Evolutionary conservation across 35 echinoderm and acorn worm genomes (phyloP).

Genomic region (Hemicentrotus pulcherrimus): DNA sequence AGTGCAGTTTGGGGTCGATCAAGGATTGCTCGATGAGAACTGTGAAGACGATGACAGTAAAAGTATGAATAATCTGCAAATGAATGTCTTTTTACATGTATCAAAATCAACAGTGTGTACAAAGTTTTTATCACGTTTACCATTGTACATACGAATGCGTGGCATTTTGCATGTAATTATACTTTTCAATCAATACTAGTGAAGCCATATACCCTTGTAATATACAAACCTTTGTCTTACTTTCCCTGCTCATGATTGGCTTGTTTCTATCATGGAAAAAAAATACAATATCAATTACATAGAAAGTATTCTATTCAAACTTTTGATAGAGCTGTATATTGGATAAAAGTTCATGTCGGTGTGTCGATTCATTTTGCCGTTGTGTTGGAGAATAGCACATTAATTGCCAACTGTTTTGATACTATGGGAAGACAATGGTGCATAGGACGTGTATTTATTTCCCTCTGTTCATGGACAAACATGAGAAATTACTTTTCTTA

Average conservation of each 20-base stretch:
- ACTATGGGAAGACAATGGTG: neutral
- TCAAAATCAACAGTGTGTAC: slow-evolving; percentile 18
- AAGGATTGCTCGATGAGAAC: neutral
- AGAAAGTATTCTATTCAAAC: neutral
- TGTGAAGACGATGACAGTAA: neutral
- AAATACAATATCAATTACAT: neutral
- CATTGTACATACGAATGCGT: neutral
- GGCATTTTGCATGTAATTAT: neutral
- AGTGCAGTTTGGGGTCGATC: neutral
- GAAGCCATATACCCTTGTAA: neutral
- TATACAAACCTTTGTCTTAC: slow-evolving; percentile 19
- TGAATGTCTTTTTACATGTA: slow-evolving; percentile 19
- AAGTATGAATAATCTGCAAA: neutral
- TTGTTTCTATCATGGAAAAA: neutral
- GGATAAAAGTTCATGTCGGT: neutral
- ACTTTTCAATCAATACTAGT: slow-evolving; percentile 8
- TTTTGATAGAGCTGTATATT: neutral
- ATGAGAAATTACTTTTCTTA: neutral
- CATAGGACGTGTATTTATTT: neutral
- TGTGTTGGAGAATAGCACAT: neutral
- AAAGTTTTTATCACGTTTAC: slow-evolving; percentile 14
- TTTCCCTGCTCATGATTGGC: neutral
- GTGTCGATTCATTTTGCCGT: neutral
- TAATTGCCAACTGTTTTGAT: neutral
- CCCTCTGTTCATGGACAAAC: neutral